Evolutionary conservation across 2,113 vertebrate genomes (phyloP), one percentile per base, ranked within the genome.

Genomic region (Notarius lentiginosus): DNA sequence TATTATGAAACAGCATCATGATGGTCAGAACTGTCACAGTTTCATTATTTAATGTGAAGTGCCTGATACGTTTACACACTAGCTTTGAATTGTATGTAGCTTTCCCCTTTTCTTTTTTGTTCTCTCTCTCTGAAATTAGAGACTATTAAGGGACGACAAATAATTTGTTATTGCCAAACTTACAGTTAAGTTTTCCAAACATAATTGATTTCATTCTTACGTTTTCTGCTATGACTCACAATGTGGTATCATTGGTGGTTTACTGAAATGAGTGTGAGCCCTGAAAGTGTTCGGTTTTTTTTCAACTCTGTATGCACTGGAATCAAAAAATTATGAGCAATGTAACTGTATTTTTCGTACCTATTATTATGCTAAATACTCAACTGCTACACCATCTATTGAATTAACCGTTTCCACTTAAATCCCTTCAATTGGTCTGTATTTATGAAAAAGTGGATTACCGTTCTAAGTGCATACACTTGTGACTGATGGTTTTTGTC

Each of bases 391-490:
- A n/a, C 86, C 88, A 61, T 27, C 2, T 3, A 68, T 82, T 87
- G 89, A 87, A 63, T 81, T 27, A 61, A 79, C 79, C 70, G 84
- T 89, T 90, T 22, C 87, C 89, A 89, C 89, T 90, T 49, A 88
- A 88, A 81, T 17, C 41, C 87, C 93, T 93, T 93, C 89, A 91
- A 61, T 63, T 60, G 82, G 65, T 70, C 83, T 85, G 91, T 82
- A 87, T 94, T 95, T 92, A 93, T 92, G 83, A 92, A 90, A 92
- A 93, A 91, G 91, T 87, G 82, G 81, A 66, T 58, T 34, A 65
- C 90, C 81, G 34, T 75, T 89, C 87, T 87, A 83, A 88, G 63
- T 84, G 70, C 30, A 55, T 27, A 27, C 55, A 68, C 89, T 88
- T 89, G 89, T 73, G 81, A 79, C 88, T 89, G 87, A 90, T 89